A percentile compares a stretch with the other conserved stretches of the same genome.
Conservation (phyloP, 2,797 vertebrate species). For the Loriculus beryllinus region DNA sequence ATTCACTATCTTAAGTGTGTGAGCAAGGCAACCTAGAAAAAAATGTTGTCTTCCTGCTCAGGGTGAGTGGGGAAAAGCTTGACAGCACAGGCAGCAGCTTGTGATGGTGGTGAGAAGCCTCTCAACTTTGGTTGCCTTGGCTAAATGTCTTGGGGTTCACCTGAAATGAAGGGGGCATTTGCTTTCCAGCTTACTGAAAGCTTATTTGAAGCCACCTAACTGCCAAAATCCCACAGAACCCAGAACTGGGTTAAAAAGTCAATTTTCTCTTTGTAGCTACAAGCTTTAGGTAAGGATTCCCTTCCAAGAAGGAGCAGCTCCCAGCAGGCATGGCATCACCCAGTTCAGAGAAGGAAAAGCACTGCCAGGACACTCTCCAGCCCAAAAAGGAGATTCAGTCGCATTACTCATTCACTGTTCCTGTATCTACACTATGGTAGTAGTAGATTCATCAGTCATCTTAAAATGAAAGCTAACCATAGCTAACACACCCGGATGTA, state of each 20-base stretch:
- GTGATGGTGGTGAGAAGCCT: fast-evolving
- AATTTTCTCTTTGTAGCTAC: not conserved
- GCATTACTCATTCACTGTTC: not conserved
- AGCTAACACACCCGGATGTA: too few relatives aligned
- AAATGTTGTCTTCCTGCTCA: not conserved
- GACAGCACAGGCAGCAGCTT: not conserved
- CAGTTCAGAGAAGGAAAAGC: not conserved
- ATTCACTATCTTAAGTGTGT: not conserved
- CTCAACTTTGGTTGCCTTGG: not conserved
- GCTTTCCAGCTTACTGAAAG: not conserved
- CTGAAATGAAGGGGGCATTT: not conserved
- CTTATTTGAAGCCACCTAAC: not conserved
- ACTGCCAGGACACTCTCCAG: not conserved
- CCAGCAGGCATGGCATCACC: not conserved
- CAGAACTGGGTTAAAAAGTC: not conserved
- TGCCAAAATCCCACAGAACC: not conserved
- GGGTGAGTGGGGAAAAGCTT: not conserved
- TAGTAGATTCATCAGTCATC: not conserved
- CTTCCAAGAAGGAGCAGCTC: not conserved
- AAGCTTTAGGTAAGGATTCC: not conserved
- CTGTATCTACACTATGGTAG: not conserved
- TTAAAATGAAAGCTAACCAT: not conserved
- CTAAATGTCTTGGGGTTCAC: not conserved
- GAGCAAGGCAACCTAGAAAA: not conserved
- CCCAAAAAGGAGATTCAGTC: not conserved